Base-by-base conservation (phyloP, 2,888 invertebrate genomes). In the Holacanthella duospinosa region DNA sequence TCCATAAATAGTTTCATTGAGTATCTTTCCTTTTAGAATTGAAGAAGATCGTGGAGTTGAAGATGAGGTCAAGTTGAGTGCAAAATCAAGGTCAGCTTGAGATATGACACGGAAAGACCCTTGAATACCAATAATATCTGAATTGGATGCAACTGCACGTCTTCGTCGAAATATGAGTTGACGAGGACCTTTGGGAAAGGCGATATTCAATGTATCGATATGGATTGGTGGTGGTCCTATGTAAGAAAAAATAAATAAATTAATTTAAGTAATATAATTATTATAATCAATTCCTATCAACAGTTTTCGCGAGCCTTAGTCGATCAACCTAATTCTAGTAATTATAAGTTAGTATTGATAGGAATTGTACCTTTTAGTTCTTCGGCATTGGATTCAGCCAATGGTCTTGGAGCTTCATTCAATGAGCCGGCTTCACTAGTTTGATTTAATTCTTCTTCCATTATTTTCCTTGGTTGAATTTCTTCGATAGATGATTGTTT, bases 91-190 rank as follows among this genome's bases (percentile, higher is more conserved):
- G 77, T 93, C 93, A 1, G 91, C 90, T 77, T 92, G 90, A 2
- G 93, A 92, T 63, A 93, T 90, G 56, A 93, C 90, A 71, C 92
- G 90, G 77, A 92, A 93, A 26, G 91, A 82, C 0, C 91, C 89
- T 68, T 89, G 89, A 1, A 93, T 92, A 4, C 93, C 92, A 1
- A 93, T 68, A 24, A 73, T 89, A 75, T 91, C 91, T 1, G 90
- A 87, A 67, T 63, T 59, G 9, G 69, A 63, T 12, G 62, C 48
- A 54, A 71, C 65, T 21, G 71, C 65, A 59, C 71, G 61, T 60
- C 71, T 64, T 12, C 63, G 36, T 19, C 69, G 61, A 9, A 9
- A 4, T 4, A n/a, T 21, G 16, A 75, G 79, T 64, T 85, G 85
- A 1, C 89, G 81, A 0, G 89, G 89, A 0, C 89, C 89, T 74